Conservation (phyloP, 2,797 vertebrate species). For the Meriones psammophilus region DNA sequence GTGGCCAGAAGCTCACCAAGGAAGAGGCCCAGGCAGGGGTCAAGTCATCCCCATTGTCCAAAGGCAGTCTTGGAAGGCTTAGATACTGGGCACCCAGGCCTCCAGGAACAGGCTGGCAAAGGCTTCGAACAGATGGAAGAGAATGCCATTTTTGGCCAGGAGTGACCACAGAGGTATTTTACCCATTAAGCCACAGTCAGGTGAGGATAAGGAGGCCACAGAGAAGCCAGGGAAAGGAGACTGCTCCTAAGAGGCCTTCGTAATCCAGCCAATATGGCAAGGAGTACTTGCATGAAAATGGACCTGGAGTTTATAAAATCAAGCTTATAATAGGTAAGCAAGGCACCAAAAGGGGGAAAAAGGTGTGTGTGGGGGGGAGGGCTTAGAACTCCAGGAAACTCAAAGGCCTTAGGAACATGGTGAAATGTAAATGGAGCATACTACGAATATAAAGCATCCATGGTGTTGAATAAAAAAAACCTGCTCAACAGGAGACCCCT, state of each 20-base stretch:
- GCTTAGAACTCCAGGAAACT: background rate
- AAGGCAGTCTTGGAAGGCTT: background rate
- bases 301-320: background rate
- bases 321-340: background rate
- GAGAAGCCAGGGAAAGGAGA: background rate
- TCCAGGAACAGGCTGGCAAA: background rate
- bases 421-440: accelerated
- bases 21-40: no score
- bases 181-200: background rate
- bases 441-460: no score
- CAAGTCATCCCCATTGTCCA: background rate
- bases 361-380: background rate
- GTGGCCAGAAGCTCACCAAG: background rate
- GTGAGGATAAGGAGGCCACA: background rate
- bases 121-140: background rate
- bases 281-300: no score
- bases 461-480: background rate
- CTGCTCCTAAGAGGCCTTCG: background rate
- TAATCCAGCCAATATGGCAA: background rate
- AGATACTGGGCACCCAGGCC: no score
- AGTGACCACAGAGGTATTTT: background rate
- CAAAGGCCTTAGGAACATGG: background rate
- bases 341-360: background rate
- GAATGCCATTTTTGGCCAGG: background rate
- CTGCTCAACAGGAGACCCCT: background rate